Conservation (phyloP, 2,888 invertebrate genomes). For the Netelia melanura region DNA sequence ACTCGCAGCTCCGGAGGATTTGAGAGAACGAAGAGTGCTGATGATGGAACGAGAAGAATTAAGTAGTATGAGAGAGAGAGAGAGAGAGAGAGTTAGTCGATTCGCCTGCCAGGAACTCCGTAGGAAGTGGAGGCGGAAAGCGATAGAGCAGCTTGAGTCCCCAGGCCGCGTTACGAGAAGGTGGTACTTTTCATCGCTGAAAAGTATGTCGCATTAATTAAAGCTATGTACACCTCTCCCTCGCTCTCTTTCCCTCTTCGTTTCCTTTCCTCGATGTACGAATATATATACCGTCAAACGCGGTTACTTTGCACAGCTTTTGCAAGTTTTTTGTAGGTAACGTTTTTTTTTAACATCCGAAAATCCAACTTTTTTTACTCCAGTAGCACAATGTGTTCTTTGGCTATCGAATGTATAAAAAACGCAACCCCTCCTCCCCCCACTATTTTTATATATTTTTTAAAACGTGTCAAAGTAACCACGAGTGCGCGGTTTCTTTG, state of each 20-base stretch:
- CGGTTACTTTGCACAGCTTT: too few species aligned
- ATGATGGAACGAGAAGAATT: slow-evolving; percentile 44
- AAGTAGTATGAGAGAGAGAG: slow-evolving; percentile 34
- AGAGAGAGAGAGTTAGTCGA: slow-evolving; percentile 33
- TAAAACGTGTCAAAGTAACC: too few species aligned
- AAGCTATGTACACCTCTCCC: slow-evolving; percentile 70
- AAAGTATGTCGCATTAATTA: slow-evolving; percentile 84
- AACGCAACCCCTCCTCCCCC: too few species aligned
- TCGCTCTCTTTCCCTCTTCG: slow-evolving; percentile 12
- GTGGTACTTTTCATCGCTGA: slow-evolving; percentile 80
- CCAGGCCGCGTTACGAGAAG: slow-evolving; percentile 74
- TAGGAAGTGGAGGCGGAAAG: slow-evolving; percentile 51
- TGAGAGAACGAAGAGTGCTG: slow-evolving; percentile 45
- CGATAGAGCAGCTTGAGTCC: slow-evolving; percentile 43
- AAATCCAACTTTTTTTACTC: too few species aligned
- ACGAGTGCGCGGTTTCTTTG: too few species aligned
- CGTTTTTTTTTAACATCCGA: too few species aligned
- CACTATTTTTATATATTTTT: too few species aligned
- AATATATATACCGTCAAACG: not conserved
- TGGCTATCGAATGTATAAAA: too few species aligned
- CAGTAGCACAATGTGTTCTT: too few species aligned
- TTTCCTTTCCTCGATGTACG: slow-evolving; percentile 12
- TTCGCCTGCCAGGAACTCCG: slow-evolving; percentile 49
- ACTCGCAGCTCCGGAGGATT: slow-evolving; percentile 36
- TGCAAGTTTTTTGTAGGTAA: too few species aligned